Base-by-base conservation (phyloP, 2,113 vertebrate species). In the Ammodytes dubius region DNA sequence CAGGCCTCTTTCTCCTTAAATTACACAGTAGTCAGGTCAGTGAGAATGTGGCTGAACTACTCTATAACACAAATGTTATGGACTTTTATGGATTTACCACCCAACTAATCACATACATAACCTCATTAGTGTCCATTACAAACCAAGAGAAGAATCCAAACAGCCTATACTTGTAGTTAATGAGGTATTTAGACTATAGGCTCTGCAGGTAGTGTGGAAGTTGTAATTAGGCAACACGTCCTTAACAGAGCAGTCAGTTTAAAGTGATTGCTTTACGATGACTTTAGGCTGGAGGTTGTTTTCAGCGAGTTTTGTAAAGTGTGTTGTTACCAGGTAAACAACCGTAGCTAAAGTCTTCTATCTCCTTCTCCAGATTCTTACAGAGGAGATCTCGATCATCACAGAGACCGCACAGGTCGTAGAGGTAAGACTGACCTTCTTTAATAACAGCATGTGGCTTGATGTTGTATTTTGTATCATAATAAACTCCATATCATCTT, bases 351-450 rank as follows among this genome's bases (percentile, higher is more conserved):
- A 12, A 15, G 13, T 64, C 54, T 46, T 70, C 27, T 87, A 40
- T 37, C 1, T 59, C 17, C 0, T 35, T 58, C 8, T 70, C 4
- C 75, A 90, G 88, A 61, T 81, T 47, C 40, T 64, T 42, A 50
- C 72, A 35, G 72, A 71, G 40, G 71, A 77, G 1, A 27, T 27
- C 27, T 27, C 61, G 4, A 2, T 47, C 35, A 4, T 58, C 35
- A 10, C 15, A 46, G 27, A 27, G 27, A 11, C 79, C n/a, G 79
- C 84, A 43, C 84, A 89, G 58, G 47, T 7, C 3, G 70, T 68
- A 66, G 78, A 83, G 81, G 92, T 92, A 66, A 52, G 57, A n/a
- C 6, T 15, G 42, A 17, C 6, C 5, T 19, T 42, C 6, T 39
- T 7, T 3, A 3, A 27, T 27, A 9, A 43, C 42, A 5, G 66